Evolutionary conservation across 2,888 invertebrate species (phyloP).

Genomic region (Serrognathus titanus): DNA sequence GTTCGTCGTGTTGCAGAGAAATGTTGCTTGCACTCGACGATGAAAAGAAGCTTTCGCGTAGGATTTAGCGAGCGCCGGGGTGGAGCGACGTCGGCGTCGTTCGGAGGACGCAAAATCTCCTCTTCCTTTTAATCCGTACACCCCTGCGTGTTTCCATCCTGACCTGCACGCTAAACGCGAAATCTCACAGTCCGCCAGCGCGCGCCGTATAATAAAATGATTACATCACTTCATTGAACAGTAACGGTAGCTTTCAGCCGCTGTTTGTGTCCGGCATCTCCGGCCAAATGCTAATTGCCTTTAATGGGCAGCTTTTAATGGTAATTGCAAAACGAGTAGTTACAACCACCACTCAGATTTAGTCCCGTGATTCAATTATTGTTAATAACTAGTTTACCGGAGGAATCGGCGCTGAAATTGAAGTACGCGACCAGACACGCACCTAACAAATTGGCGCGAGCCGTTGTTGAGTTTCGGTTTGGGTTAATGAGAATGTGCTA

Average conservation of each 20-base stretch:
- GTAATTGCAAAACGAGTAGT: constrained; percentile 39
- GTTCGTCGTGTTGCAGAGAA: too few species aligned
- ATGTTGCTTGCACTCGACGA: too few species aligned
- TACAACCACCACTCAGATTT: constrained; percentile 31
- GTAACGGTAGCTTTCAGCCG: constrained; percentile 33
- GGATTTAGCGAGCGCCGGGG: not conserved
- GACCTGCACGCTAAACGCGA: constrained; percentile 36
- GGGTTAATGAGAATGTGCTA: constrained; percentile 43
- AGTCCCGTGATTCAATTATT: constrained; percentile 37
- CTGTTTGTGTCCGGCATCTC: constrained; percentile 25
- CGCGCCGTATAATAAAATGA: constrained; percentile 41
- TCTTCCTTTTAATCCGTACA: constrained; percentile 9
- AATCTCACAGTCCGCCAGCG: constrained; percentile 34
- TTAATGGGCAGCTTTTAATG: constrained; percentile 41
- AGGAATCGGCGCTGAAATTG: constrained; percentile 28
- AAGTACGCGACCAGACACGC: constrained; percentile 20
- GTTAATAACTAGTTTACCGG: constrained; percentile 37
- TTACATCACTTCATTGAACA: constrained; percentile 44
- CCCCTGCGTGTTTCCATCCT: constrained; percentile 17
- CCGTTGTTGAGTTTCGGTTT: constrained; percentile 37
- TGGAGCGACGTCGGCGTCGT: not conserved
- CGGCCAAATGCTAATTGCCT: constrained; percentile 36
- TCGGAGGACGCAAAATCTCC: constrained; percentile 9
- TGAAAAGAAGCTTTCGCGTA: too few species aligned
- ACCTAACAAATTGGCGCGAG: constrained; percentile 28